Evolutionary conservation across 2,888 invertebrate genomes (phyloP), one percentile per base, ranked within the genome.

Genomic region (Drosophila diplacantha): DNA sequence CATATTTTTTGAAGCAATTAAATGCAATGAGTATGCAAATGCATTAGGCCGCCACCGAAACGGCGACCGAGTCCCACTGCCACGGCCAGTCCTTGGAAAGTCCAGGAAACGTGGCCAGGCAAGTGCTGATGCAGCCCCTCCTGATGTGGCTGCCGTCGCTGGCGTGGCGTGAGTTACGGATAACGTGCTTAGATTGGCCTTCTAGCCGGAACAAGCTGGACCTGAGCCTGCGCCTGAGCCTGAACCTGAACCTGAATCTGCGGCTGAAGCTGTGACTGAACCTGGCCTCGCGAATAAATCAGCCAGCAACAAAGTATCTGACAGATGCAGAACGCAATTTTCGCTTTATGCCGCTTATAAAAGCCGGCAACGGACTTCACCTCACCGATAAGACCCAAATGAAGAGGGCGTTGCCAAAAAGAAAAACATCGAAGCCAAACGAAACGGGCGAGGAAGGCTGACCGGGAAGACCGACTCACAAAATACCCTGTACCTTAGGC

Each of bases 1-100:
- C 82, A 82, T 80, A 81, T 79, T 84, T 81, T 74, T 79, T 66
- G 74, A 70, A 74, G 83, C 83, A 81, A 81, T 81, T 81, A 81
- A 81, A 81, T 84, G 79, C 81, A 71, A 84, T 81, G 81, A 83
- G 76, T 81, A 77, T 77, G 76, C 83, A 77, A 77, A 77, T 77
- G 78, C 81, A 80, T 82, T 74, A 66, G 78, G 65, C 49, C 61
- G 57, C 49, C 59, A 38, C 55, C 52, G 66, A 57, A 44, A 22
- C 58, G 39, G 37, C 51, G 52, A 44, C 71, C 47, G 29, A 71
- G 55, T 52, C 49, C 51, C 60, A 53, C 56, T 59, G 56, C 47
- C 44, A 44, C 14, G 29, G 70, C 26, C 49, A 12, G 53, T 54
- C 46, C 46, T 82, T 82, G 74, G 74, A 22, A 22, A 22, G 22